A percentile compares a stretch with the other conserved stretches of the same genome.
Conservation (phyloP, 2,888 invertebrate genomes). For the Meliscaeva auricollis region DNA sequence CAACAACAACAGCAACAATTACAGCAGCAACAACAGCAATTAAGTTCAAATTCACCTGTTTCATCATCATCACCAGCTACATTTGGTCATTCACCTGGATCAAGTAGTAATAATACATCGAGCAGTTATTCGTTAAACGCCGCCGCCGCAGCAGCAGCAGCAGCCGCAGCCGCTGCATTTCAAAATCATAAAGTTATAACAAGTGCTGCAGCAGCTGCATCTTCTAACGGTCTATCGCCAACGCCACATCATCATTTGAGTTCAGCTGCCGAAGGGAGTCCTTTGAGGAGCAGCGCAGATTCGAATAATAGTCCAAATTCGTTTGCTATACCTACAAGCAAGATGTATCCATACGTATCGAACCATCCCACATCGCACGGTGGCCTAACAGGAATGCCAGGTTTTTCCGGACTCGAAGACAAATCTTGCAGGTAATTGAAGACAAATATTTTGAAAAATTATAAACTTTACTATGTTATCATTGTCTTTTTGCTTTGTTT, state of each 20-base stretch:
- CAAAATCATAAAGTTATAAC: slow-evolving; percentile 76
- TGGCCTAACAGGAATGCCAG: slow-evolving; percentile 91
- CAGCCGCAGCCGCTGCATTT: slow-evolving; percentile 81
- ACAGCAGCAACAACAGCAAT: slow-evolving; percentile 77
- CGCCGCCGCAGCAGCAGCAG: slow-evolving; percentile 77
- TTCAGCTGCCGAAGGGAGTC: slow-evolving; percentile 87
- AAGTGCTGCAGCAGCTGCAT: slow-evolving; percentile 81
- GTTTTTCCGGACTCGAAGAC: slow-evolving; percentile 84
- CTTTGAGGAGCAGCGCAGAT: slow-evolving; percentile 85
- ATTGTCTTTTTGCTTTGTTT: too few relatives aligned
- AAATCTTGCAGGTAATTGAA: slow-evolving; percentile 84
- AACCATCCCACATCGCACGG: slow-evolving; percentile 89
- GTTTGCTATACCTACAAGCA: slow-evolving; percentile 88
- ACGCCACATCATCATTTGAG: slow-evolving; percentile 69
- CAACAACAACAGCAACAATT: slow-evolving; percentile 72
- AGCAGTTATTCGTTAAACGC: slow-evolving; percentile 76
- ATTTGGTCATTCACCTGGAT: slow-evolving; percentile 77
- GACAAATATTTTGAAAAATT: background rate
- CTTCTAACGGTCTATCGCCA: slow-evolving; percentile 79
- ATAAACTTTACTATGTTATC: background rate
- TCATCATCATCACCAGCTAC: slow-evolving; percentile 82
- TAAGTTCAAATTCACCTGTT: slow-evolving; percentile 82
- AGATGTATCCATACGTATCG: slow-evolving; percentile 97
- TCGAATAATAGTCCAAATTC: slow-evolving; percentile 86
- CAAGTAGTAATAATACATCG: slow-evolving; percentile 78